A percentile compares a stretch with the other conserved stretches of the same genome.
Evolutionary conservation across 2,888 invertebrate genomes (phyloP).

Genomic region (Chironomus riparius): DNA sequence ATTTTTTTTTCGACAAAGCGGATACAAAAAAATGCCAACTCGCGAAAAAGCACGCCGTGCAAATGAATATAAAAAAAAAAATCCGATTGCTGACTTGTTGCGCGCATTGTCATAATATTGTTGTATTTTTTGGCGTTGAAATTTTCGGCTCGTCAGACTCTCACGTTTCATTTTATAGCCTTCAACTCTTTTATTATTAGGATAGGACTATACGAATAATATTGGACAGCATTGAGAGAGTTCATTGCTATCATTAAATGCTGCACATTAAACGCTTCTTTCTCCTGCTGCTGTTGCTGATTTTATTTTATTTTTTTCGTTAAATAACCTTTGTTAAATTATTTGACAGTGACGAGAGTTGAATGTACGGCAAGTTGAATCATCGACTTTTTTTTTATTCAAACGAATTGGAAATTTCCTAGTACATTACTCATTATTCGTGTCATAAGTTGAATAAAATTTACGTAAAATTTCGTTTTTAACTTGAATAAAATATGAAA

Average conservation of each 20-base stretch:
- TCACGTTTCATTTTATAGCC: conserved; percentile 1
- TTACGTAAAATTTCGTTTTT: neutral
- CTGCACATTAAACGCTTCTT: too few species aligned
- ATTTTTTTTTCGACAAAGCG: too few species aligned
- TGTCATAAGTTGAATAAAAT: neutral
- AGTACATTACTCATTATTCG: neutral
- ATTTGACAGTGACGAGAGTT: too few species aligned
- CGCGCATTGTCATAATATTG: neutral
- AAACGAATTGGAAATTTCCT: neutral
- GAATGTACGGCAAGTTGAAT: neutral
- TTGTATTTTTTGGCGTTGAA: neutral
- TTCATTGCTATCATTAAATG: too few species aligned
- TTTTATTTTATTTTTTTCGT: too few species aligned
- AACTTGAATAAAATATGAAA: too few species aligned
- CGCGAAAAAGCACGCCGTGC: neutral
- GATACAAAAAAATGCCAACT: too few species aligned
- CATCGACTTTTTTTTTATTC: neutral
- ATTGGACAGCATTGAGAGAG: conserved; percentile 7
- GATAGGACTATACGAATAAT: neutral
- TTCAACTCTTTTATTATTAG: conserved; percentile 21
- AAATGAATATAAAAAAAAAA: neutral
- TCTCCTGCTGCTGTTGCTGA: too few species aligned
- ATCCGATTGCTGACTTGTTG: conserved; percentile 12
- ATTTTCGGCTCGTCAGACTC: neutral
- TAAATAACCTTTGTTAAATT: too few species aligned